Evolutionary conservation across 2,113 vertebrate species (phyloP).

Genomic region (Oplegnathus fasciatus): DNA sequence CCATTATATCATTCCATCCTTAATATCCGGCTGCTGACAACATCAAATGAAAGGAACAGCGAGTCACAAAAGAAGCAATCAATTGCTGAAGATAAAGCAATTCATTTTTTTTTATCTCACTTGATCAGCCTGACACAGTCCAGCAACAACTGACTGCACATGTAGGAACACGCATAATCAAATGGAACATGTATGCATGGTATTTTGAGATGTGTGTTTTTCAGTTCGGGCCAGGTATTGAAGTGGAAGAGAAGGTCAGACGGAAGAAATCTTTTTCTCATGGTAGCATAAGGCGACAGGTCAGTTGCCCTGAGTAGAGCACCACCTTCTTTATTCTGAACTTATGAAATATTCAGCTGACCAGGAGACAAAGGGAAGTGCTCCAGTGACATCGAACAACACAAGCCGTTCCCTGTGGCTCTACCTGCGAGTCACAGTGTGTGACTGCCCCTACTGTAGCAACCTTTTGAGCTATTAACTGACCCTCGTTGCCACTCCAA

Average conservation of each 20-base stretch:
- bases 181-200: neutral
- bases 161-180: neutral
- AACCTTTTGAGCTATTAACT: slow-evolving; percentile 57
- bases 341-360: slow-evolving; percentile 76
- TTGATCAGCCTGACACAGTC: slow-evolving; percentile 22
- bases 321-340: slow-evolving; percentile 49
- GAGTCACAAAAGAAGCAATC: slow-evolving; percentile 53
- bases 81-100: slow-evolving; percentile 50
- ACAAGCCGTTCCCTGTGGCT: slow-evolving; percentile 48
- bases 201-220: neutral
- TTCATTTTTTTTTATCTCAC: slow-evolving; percentile 36
- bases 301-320: slow-evolving; percentile 47
- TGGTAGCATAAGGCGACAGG: slow-evolving; percentile 22
- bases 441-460: slow-evolving; percentile 51
- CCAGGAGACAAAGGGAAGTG: slow-evolving; percentile 58
- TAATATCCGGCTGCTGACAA: slow-evolving; percentile 54
- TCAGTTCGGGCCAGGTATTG: neutral
- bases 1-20: slow-evolving; percentile 37
- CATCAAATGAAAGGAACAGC: slow-evolving; percentile 36
- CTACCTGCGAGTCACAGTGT: neutral
- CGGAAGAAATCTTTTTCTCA: slow-evolving; percentile 5
- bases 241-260: slow-evolving; percentile 34
- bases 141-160: slow-evolving; percentile 2
- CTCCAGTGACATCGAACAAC: slow-evolving; percentile 59
- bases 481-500: slow-evolving; percentile 53